Base-by-base conservation (phyloP, 2,113 vertebrate species). In the Hystrix brachyura region DNA sequence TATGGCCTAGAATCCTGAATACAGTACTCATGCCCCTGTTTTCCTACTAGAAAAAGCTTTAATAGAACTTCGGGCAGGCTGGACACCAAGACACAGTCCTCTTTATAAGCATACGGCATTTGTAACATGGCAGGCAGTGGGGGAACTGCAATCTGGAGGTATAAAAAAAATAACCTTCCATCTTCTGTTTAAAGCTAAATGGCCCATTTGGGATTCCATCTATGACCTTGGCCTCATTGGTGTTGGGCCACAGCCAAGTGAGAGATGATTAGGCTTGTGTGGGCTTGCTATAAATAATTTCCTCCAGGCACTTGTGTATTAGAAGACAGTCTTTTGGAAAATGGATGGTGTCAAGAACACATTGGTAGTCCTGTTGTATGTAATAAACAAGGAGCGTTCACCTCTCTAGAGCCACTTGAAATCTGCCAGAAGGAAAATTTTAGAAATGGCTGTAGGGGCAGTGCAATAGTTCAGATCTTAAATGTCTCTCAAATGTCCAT, bases 251-350 rank as follows among this genome's bases (percentile, higher is more conserved):
- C 71, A 80, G 57, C 43, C 76, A 96, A 81, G 46, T 57, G 32
- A 90, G 29, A 87, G 48, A 21, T 92, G 82, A 94, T 78, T 90
- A 89, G 76, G 48, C 84, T 51, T 94, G 71, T 72, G 15, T 87
- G 55, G 53, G 27, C 90, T 64, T 96, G 48, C 76, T 92, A 87
- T 23, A 96, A 95, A 92, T 94, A 96, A 85, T 72, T 78, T 51
- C 23, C 34, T 96, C 74, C 90, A 81, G n/a, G 59, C 23, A 84
- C 21, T 86, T 86, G 29, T 83, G 27, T 55, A 93, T 83, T 74
- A 94, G 55, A 87, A 19, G n/a, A 81, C 48, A 86, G 79, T 25
- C 4, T 53, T 82, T 86, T 97, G 46, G 86, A 80, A 91, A 95
- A 95, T 53, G 55, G 23, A 82, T 88, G 29, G 4, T 87, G 65